Percentiles rank a stretch among this genome's conserved stretches.
Evolutionary conservation across 1,140 invertebrate genomes (phyloP).

Genomic region (Scaptomyza graminum): DNA sequence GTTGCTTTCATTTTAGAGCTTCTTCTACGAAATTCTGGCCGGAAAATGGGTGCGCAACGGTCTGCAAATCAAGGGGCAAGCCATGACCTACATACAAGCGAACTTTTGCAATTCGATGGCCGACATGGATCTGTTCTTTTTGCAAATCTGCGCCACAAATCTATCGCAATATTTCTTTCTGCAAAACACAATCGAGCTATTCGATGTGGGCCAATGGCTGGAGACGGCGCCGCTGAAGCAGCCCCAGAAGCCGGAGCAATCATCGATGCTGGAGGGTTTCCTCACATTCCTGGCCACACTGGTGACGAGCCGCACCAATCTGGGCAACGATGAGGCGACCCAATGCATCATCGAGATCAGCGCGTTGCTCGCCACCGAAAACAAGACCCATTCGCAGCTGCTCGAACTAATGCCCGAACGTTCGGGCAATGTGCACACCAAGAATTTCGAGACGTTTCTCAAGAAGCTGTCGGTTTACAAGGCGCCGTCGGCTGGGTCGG

Average conservation of each 20-base stretch:
- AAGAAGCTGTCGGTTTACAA: constrained; percentile 86
- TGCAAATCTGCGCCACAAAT: constrained; percentile 96
- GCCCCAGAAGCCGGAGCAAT: constrained; percentile 90
- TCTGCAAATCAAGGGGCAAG: constrained; percentile 98
- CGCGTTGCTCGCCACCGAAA: constrained; percentile 94
- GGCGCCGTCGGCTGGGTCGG: constrained; percentile 85
- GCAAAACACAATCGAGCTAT: constrained; percentile 94
- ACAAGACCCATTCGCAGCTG: constrained; percentile 97
- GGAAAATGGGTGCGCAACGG: constrained; percentile 98
- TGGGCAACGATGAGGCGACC: constrained; percentile 90
- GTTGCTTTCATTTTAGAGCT: constrained; percentile 88
- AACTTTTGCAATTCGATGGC: constrained; percentile 99
- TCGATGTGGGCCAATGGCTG: constrained; percentile 93
- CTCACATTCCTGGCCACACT: constrained; percentile 95
- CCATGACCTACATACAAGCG: constrained; percentile 99
- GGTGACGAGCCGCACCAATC: constrained; percentile 94
- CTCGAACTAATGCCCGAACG: constrained; percentile 98
- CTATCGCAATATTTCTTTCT: constrained; percentile 94
- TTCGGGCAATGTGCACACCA: constrained; percentile 94
- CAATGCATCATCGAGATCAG: constrained; percentile 96
- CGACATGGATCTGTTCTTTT: constrained; percentile 96
- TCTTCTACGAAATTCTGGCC: constrained; percentile 96
- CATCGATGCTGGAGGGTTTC: constrained; percentile 96
- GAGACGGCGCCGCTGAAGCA: constrained; percentile 89
- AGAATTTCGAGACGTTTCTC: constrained; percentile 94